These are phyloP conservation scores for Contarinia nasturtii DNA, from an alignment of 1,140 invertebrate genomes.

Conservation along the genomic window DNA sequence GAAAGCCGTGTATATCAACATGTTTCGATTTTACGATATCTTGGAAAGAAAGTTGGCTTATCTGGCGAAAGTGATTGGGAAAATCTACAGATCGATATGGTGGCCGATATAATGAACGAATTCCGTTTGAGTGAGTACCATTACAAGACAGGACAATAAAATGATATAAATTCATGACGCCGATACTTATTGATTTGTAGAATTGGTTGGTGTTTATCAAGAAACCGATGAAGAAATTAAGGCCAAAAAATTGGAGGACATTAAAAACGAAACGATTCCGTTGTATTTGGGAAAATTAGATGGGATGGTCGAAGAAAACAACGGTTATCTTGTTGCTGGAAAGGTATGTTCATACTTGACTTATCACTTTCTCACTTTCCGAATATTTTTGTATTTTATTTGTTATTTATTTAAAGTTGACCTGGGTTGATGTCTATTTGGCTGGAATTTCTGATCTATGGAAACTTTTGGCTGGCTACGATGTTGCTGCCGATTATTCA, in stretches of 20 bases:
- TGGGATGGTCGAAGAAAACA: conserved; percentile 30
- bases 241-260: conserved; percentile 24
- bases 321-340: conserved; percentile 31
- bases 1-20: conserved; percentile 46
- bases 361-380: not conserved
- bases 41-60: conserved; percentile 45
- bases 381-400: conserved; percentile 4
- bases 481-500: conserved; percentile 34
- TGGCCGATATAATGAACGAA: conserved; percentile 38
- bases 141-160: not conserved
- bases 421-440: conserved; percentile 45
- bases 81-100: conserved; percentile 38
- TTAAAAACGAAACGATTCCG: conserved; percentile 30
- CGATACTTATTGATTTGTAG: conserved; percentile 25
- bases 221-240: conserved; percentile 28
- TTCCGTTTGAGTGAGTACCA: conserved; percentile 24
- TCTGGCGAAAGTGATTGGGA: conserved; percentile 43
- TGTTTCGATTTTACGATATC: conserved; percentile 44
- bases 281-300: conserved; percentile 37
- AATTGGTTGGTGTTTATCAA: conserved; percentile 28
- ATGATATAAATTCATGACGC: not conserved
- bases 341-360: conserved; percentile 19
- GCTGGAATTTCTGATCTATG: conserved; percentile 38
- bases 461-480: conserved; percentile 29
- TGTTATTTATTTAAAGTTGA: conserved; percentile 25